Evolutionary conservation across 2,797 vertebrate species (phyloP).

Genomic region (Cirrhinus mrigala): DNA sequence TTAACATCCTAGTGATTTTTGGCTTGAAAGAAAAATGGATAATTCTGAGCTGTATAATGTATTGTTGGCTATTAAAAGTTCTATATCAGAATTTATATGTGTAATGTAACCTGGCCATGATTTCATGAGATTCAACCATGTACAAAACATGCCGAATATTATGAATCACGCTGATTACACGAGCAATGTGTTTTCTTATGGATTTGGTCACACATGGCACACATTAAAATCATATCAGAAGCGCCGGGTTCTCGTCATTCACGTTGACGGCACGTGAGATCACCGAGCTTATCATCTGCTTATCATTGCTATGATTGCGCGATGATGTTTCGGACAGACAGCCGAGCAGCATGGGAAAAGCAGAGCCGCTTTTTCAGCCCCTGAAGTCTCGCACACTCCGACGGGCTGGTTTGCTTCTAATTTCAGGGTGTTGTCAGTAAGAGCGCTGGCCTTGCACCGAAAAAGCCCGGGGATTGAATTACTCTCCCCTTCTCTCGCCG

Average conservation of each 20-base stretch:
- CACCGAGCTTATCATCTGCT: slow-evolving; percentile 54
- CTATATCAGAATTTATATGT: neutral
- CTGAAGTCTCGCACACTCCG: slow-evolving; percentile 32
- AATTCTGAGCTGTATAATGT: too few species aligned
- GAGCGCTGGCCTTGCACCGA: slow-evolving; percentile 60
- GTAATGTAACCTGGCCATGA: neutral
- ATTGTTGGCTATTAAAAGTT: too few species aligned
- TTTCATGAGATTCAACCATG: neutral
- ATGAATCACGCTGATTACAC: neutral
- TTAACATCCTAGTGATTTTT: too few species aligned
- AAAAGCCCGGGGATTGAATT: slow-evolving; percentile 67
- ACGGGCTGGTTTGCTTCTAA: slow-evolving; percentile 65
- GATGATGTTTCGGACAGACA: slow-evolving; percentile 45
- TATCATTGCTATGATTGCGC: slow-evolving; percentile 43
- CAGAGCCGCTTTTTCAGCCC: slow-evolving; percentile 16
- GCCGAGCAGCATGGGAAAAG: slow-evolving; percentile 44
- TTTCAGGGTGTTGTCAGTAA: slow-evolving; percentile 65
- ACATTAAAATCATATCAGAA: slow-evolving; percentile 45
- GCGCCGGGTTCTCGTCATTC: slow-evolving; percentile 28
- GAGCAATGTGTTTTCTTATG: neutral
- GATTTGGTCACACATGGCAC: slow-evolving; percentile 37
- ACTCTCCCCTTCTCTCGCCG: slow-evolving; percentile 58
- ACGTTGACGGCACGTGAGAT: slow-evolving; percentile 48
- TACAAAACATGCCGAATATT: neutral
- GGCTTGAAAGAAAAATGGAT: too few species aligned